Evolutionary conservation across 1,140 invertebrate genomes (phyloP).

Genomic region (Drosophila sucinea): DNA sequence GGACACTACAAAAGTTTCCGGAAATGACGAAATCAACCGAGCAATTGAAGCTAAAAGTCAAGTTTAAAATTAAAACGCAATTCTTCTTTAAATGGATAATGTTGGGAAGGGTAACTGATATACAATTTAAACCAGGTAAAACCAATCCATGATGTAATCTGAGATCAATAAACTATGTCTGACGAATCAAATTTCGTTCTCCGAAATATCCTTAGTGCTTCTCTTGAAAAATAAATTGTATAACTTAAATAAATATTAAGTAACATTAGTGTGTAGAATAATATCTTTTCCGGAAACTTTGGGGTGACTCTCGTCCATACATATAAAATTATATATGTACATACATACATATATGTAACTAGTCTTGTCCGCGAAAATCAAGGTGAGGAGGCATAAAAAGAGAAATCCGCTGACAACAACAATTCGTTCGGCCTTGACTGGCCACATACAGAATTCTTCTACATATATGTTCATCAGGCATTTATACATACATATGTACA

Average conservation of each 20-base stretch:
- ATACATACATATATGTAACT: constrained; percentile 1
- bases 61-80: too few species aligned
- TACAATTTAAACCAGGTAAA: too few species aligned
- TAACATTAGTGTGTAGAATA: background rate
- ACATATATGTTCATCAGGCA: constrained; percentile 6
- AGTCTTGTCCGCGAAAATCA: constrained; percentile 59
- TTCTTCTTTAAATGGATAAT: too few species aligned
- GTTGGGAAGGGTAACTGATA: too few species aligned
- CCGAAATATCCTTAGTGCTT: too few species aligned
- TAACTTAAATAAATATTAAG: too few species aligned
- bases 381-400: constrained; percentile 72
- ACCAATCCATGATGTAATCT: too few species aligned
- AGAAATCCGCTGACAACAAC: constrained; percentile 46
- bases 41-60: too few species aligned
- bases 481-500: constrained; percentile 10
- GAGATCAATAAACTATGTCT: too few species aligned
- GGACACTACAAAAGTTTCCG: background rate
- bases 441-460: constrained; percentile 41
- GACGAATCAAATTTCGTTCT: too few species aligned
- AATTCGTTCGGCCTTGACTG: constrained; percentile 65
- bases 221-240: too few species aligned
- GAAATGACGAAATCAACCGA: background rate
- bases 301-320: background rate
- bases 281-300: constrained; percentile 7
- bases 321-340: constrained; percentile 23